Evolutionary conservation across 2,797 vertebrate species (phyloP).

Genomic region (Allobates femoralis): DNA sequence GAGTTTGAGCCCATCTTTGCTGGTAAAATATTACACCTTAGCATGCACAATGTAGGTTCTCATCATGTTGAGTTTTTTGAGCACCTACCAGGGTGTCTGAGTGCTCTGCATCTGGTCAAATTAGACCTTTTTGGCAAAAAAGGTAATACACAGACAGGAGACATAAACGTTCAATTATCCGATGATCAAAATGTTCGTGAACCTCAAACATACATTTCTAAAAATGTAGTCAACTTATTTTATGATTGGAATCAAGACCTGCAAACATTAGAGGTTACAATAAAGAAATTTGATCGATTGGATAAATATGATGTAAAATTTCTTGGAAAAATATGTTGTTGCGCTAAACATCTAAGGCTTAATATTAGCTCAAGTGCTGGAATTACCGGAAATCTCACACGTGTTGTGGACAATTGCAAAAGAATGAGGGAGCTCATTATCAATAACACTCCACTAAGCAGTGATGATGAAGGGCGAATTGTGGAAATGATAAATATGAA

Average conservation of each 20-base stretch:
- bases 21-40: slow-evolving; percentile 68
- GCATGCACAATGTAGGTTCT: slow-evolving; percentile 67
- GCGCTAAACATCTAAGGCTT: slow-evolving; percentile 65
- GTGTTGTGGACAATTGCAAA: slow-evolving; percentile 64
- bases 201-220: slow-evolving; percentile 66
- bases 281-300: slow-evolving; percentile 67
- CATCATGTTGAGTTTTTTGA: slow-evolving; percentile 70
- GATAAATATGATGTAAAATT: slow-evolving; percentile 67
- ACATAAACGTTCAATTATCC: neutral
- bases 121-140: slow-evolving; percentile 65
- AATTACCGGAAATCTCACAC: slow-evolving; percentile 63
- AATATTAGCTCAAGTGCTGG: slow-evolving; percentile 65
- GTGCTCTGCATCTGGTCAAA: slow-evolving; percentile 65
- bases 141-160: neutral
- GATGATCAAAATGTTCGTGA: neutral
- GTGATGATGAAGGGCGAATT: slow-evolving; percentile 66
- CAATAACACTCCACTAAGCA: slow-evolving; percentile 65
- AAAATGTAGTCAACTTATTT: slow-evolving; percentile 69
- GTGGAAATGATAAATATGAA: slow-evolving; percentile 64
- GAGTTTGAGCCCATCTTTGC: slow-evolving; percentile 70
- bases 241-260: slow-evolving; percentile 70
- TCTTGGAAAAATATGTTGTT: slow-evolving; percentile 72
- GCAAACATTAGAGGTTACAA: slow-evolving; percentile 68
- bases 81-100: slow-evolving; percentile 68
- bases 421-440: slow-evolving; percentile 66